Base-by-base conservation (phyloP, 2,888 invertebrate species). In the Drosophila robusta region DNA sequence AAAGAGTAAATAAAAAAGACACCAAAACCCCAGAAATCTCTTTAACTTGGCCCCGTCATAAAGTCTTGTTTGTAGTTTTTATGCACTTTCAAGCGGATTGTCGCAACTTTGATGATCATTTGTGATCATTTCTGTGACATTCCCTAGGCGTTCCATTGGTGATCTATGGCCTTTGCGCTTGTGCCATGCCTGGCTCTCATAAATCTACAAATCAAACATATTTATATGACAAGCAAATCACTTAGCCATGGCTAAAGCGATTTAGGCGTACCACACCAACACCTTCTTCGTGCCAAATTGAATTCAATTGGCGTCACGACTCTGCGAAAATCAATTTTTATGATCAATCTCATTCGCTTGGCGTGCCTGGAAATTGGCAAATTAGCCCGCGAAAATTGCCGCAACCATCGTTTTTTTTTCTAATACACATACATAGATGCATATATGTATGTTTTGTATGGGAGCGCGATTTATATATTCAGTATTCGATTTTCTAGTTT, bases 201-300 rank as follows among this genome's bases (percentile, higher is more conserved):
- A 83, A 83, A 83, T 87, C 77, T 71, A 46, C 45, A 77, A 75
- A 87, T 87, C 88, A 84, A 84, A 87, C 68, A 82, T 85, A 77
- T 80, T 84, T 86, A 87, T 87, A 65, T 87, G 83, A 86, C 83
- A 87, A 80, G 86, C 71, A 87, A 87, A 83, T 85, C 83, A 83
- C 88, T 70, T 62, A 52, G 64, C 64, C 61, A 12, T 26, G 54
- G 60, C 60, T 51, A 4, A 24, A 8, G 45, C 69, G 9, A 58
- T 54, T 60, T 38, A 65, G 80, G 74, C 73, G 70, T 73, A 60
- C 66, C 63, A 54, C 38, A 60, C 51, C 84, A 84, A 84, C 84
- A 87, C 84, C 82, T 80, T 75, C 71, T 64, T 55, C 69, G 7
- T 60, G 57, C 56, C 47, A 70, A 80, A 84, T 84, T 84, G 86